phyloP scores from a whole-genome alignment of 1,140 invertebrate species.

The Drosophila kikkawai region DNA sequence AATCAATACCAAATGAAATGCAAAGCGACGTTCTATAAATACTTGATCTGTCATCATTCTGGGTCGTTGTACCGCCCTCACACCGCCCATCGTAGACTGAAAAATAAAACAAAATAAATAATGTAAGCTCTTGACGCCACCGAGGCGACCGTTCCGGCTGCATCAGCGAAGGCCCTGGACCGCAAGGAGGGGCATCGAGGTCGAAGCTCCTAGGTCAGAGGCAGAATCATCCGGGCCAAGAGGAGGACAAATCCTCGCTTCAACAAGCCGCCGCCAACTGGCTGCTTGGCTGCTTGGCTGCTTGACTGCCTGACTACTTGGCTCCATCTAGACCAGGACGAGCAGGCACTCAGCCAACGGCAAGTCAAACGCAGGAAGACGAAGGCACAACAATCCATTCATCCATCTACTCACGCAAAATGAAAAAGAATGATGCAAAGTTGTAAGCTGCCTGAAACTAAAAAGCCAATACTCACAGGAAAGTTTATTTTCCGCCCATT shows the following conservation, averaged over 20 bases:
- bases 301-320: constrained; percentile 26
- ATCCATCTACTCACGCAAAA: constrained; percentile 47
- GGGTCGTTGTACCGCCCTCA: constrained; percentile 17
- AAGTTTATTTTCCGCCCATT: constrained; percentile 29
- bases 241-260: constrained; percentile 54
- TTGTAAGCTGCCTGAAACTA: constrained; percentile 41
- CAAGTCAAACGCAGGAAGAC: constrained; percentile 34
- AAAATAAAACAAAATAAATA: constrained; percentile 59
- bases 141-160: constrained; percentile 35
- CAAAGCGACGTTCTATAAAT: constrained; percentile 42
- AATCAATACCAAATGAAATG: constrained; percentile 35
- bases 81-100: constrained; percentile 12
- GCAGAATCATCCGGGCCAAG: constrained; percentile 31
- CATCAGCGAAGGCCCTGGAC: constrained; percentile 7
- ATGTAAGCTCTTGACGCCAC: constrained; percentile 52
- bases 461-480: constrained; percentile 24
- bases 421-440: constrained; percentile 63
- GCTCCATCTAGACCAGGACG: constrained; percentile 31
- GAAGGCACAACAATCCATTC: constrained; percentile 44
- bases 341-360: constrained; percentile 32
- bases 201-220: constrained; percentile 1
- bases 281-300: constrained; percentile 13
- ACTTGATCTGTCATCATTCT: constrained; percentile 53
- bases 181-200: background rate
- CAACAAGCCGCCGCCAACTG: constrained; percentile 42